A percentile compares a stretch with the other conserved stretches of the same genome.
These are phyloP conservation scores for Boleophthalmus pectinirostris DNA, from an alignment of 2,113 vertebrate species.

Conservation along the genomic window DNA sequence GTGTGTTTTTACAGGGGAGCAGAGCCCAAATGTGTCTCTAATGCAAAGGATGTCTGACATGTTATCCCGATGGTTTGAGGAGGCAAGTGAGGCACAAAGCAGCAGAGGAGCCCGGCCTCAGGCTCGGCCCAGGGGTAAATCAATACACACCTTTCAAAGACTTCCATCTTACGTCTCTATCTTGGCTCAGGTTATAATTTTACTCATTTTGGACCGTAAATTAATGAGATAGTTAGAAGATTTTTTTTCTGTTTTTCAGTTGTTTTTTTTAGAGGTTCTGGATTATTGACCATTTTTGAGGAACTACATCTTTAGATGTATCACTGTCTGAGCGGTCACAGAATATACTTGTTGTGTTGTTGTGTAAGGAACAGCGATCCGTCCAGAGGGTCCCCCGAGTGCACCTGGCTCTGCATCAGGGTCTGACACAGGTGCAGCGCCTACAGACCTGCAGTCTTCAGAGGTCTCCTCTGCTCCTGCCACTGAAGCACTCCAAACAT, in stretches of 20 bases:
- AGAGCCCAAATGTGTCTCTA: slow-evolving; percentile 93
- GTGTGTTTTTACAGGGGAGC: slow-evolving; percentile 81
- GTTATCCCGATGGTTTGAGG: slow-evolving; percentile 98
- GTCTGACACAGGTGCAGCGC: slow-evolving; percentile 52
- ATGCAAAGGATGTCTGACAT: slow-evolving; percentile 99
- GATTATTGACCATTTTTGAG: too few species aligned
- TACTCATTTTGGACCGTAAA: background rate
- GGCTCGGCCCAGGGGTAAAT: slow-evolving; percentile 85
- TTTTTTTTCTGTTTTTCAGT: too few species aligned
- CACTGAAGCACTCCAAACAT: slow-evolving; percentile 61
- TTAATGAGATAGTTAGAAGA: background rate
- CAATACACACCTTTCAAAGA: background rate
- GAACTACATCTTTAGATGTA: background rate
- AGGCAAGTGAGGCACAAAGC: slow-evolving; percentile 95
- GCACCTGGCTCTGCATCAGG: slow-evolving; percentile 58
- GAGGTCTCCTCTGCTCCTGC: slow-evolving; percentile 46
- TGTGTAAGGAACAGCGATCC: slow-evolving; percentile 62
- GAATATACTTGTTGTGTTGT: background rate
- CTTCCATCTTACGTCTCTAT: background rate
- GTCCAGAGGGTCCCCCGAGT: slow-evolving; percentile 72
- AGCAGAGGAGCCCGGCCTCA: slow-evolving; percentile 85
- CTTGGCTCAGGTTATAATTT: background rate
- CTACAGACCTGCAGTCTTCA: slow-evolving; percentile 76
- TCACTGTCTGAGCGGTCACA: background rate
- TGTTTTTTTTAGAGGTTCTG: too few species aligned